Base-by-base conservation (phyloP, 2,888 invertebrate species). In the Tenthredo livida region DNA sequence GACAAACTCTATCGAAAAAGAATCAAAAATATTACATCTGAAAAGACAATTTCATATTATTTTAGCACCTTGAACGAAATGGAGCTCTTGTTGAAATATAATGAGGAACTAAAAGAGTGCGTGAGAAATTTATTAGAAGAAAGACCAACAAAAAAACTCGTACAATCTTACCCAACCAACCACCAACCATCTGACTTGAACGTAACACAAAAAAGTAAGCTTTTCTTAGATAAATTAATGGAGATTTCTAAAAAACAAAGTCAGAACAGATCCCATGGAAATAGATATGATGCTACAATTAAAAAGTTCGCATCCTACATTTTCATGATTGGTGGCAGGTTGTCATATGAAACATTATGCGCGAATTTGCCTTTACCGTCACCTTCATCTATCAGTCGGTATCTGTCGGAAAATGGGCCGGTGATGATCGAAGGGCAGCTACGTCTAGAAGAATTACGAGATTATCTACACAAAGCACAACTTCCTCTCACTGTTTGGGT, bases 401-500 rank as follows among this genome's bases (percentile, higher is more conserved):
- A 61, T 29, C 84, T 12, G 85, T 84, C 50, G 86, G 87, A 33
- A 70, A 87, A 54, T 61, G 54, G 25, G 75, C 86, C 15, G 75
- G 37, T 12, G 78, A 87, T 84, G 58, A 85, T 61, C 82, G 88
- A 88, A 85, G 87, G 87, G 12, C 73, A 85, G 54, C 84, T 86
- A 40, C 72, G 86, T 43, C 80, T 84, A 17, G 40, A 73, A 37
- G 86, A 88, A 29, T 73, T 89, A 15, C 87, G 86, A 83, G 25
- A 85, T 17, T 88, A 87, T 82, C 85, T 89, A 73, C 50, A 77
- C 29, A 65, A 61, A 7, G 73, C 86, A 70, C 86, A 88, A 47
- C 85, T 87, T 58, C 86, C 87, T 7, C 70, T 58, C 37, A 37
- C 33, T 9, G 86, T 89, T 29, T 89, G 88, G 87, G 37, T 89